A percentile compares a stretch with the other conserved stretches of the same genome.
phyloP scores from a whole-genome alignment of 2,888 invertebrate genomes.

The Hermaeophaga mercurialis region DNA sequence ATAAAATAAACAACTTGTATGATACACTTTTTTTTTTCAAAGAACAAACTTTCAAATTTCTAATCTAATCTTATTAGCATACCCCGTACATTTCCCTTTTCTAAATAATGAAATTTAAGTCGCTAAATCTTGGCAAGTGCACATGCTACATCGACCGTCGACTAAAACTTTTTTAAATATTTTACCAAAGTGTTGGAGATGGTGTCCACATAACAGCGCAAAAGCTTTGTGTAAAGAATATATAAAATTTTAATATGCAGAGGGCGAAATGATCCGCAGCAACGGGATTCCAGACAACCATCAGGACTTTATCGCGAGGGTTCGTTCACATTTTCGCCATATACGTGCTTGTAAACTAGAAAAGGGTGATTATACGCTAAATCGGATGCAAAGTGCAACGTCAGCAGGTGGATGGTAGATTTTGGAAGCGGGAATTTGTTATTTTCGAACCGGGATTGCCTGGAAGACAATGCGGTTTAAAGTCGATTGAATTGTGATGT shows the following conservation, averaged over 20 bases:
- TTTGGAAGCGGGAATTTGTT: too few species aligned
- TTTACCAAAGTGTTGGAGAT: background rate
- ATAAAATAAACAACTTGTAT: too few species aligned
- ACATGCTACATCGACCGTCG: too few species aligned
- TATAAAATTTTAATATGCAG: background rate
- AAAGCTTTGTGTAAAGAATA: background rate
- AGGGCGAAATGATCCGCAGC: background rate
- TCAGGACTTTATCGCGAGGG: constrained; percentile 15
- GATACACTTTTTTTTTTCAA: too few species aligned
- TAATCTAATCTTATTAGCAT: too few species aligned
- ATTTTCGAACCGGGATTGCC: too few species aligned
- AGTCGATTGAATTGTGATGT: too few species aligned
- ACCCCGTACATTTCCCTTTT: too few species aligned
- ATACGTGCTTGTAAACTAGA: constrained; percentile 23
- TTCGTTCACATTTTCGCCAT: constrained; percentile 20
- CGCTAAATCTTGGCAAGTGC: too few species aligned
- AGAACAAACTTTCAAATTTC: too few species aligned
- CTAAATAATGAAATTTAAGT: too few species aligned
- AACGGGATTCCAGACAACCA: background rate
- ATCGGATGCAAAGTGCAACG: constrained; percentile 30
- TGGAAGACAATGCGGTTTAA: too few species aligned
- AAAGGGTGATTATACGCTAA: constrained; percentile 28
- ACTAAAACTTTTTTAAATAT: background rate
- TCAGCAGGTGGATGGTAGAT: constrained; percentile 4
- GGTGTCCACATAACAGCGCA: background rate